These are phyloP conservation scores for Stenotaenia linearis DNA, from an alignment of 2,888 invertebrate species.

Conservation along the genomic window DNA sequence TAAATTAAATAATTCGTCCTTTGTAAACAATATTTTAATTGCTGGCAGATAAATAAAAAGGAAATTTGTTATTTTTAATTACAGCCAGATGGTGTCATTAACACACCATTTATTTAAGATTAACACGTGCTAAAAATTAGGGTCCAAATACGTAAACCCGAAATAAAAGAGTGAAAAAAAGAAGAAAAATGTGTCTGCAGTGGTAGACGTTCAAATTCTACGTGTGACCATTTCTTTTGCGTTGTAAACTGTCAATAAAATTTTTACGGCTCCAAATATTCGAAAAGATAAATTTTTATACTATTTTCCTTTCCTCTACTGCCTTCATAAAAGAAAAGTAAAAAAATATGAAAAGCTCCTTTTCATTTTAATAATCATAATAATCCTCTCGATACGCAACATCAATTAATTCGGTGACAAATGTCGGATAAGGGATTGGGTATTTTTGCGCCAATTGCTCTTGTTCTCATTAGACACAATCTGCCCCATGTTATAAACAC, in stretches of 20 bases:
- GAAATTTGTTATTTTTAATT: slow-evolving; percentile 10
- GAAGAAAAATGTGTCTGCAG: neutral
- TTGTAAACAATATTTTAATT: neutral
- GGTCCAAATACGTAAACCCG: neutral
- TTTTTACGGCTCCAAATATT: neutral
- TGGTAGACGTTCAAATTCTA: neutral
- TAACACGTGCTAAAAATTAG: neutral
- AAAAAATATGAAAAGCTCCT: neutral
- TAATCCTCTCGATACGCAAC: neutral
- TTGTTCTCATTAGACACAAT: neutral
- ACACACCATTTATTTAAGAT: neutral
- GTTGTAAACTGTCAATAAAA: slow-evolving; percentile 17
- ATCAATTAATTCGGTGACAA: neutral
- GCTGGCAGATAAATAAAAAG: neutral
- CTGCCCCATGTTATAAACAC: slow-evolving; percentile 14
- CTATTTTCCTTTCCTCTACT: neutral
- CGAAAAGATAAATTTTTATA: slow-evolving; percentile 10
- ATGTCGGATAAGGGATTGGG: neutral
- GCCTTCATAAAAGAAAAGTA: neutral
- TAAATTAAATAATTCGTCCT: neutral
- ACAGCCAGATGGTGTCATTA: neutral
- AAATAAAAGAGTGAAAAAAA: neutral
- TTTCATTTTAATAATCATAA: neutral
- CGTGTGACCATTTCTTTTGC: slow-evolving; percentile 21
- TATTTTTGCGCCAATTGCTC: neutral